Evolutionary conservation across 2,888 invertebrate species (phyloP).

Genomic region (Synanthedon vespiformis): DNA sequence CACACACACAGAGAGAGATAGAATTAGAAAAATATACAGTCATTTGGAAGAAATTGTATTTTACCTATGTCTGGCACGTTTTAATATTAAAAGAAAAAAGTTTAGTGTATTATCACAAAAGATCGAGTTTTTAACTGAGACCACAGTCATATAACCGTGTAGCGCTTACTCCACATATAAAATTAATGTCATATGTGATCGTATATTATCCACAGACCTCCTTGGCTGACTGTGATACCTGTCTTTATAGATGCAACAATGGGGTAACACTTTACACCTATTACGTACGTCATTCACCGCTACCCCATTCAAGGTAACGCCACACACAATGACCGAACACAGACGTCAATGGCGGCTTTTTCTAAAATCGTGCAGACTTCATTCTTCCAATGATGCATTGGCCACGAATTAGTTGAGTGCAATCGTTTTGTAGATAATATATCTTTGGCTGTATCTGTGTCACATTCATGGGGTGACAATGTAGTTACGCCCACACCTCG

Average conservation of each 20-base stretch:
- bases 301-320: slow-evolving; percentile 60
- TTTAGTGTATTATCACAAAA: too few relatives aligned
- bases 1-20: too few relatives aligned
- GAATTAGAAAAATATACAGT: too few relatives aligned
- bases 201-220: slow-evolving; percentile 32
- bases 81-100: too few relatives aligned
- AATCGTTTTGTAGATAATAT: slow-evolving; percentile 36
- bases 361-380: slow-evolving; percentile 45
- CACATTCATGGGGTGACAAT: slow-evolving; percentile 55
- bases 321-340: slow-evolving; percentile 61
- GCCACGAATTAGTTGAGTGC: slow-evolving; percentile 61
- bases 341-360: slow-evolving; percentile 59
- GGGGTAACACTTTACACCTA: slow-evolving; percentile 64
- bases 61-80: too few relatives aligned
- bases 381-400: slow-evolving; percentile 58
- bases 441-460: slow-evolving; percentile 35
- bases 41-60: too few relatives aligned
- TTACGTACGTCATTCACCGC: slow-evolving; percentile 54
- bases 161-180: background rate
- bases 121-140: too few relatives aligned
- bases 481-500: slow-evolving; percentile 57
- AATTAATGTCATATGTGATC: slow-evolving; percentile 10
- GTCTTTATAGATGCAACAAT: slow-evolving; percentile 43
- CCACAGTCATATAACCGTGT: too few relatives aligned
- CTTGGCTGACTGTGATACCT: slow-evolving; percentile 32